Base-by-base conservation (phyloP, 2,797 vertebrate genomes). In the Cossypha dichroa region DNA sequence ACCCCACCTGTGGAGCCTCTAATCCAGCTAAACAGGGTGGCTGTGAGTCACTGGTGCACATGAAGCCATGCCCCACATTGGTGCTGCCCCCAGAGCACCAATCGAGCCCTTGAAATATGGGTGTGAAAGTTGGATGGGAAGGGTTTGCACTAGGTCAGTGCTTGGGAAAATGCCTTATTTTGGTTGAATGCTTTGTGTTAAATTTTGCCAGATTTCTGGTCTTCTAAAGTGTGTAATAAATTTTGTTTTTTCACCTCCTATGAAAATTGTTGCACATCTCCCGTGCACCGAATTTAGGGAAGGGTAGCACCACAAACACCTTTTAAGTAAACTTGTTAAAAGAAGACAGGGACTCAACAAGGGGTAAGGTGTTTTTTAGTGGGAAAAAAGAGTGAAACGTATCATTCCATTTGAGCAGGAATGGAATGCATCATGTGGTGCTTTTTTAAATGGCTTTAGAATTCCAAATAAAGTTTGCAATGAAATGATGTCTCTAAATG, bases 11-110 rank as follows among this genome's bases (percentile, higher is more conserved):
- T 33, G 62, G 28, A 52, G 10, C 28, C 28, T 38, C 28, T 7
- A 23, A 15, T 9, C 28, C n/a, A 45, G 33, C 62, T 45, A 18
- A 17, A 41, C 46, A 45, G 54, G 7, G n/a, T 19, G 46, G 38
- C 13, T 51, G 22, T 28, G 36, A 51, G 38, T 23, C 54, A 5
- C 38, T 52, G 54, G 19, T 6, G 33, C 46, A 33, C 13, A 28
- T 52, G 46, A 33, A 45, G 5, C 15, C 38, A 31, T 34, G 40
- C 13, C 9, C 20, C 20, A 21, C 9, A 5, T 51, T 29, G 49
- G 28, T 11, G 15, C 54, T 0, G 0, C 2, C 8, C 8, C 23
- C 0, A 1, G 10, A 33, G 23, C 16, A 23, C 19, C 15, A 38
- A 3, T 13, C 0, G 1, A 59, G n/a, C 16, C 19, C 23, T 38